Percentiles rank a stretch among this genome's conserved stretches.
These are phyloP conservation scores for Spodoptera litura DNA, from an alignment of 1,140 invertebrate species.

Conservation along the genomic window DNA sequence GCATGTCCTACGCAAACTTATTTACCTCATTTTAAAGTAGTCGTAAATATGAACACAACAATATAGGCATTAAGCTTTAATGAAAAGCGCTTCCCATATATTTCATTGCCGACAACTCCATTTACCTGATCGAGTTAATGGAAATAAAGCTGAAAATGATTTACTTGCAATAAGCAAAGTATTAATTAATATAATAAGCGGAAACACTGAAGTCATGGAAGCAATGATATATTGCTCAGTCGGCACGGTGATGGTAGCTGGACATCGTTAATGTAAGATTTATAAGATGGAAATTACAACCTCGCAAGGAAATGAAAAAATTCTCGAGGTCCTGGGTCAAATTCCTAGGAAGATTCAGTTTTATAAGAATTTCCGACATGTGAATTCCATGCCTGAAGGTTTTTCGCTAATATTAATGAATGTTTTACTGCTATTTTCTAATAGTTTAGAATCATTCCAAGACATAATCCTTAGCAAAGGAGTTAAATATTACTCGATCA, in stretches of 20 bases:
- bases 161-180: conserved; percentile 3
- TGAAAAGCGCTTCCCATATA: neutral
- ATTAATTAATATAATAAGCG: conserved; percentile 31
- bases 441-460: conserved; percentile 9
- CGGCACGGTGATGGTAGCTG: neutral
- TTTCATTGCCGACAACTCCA: conserved; percentile 12
- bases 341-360: too few relatives aligned
- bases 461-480: conserved; percentile 11
- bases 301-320: too few relatives aligned
- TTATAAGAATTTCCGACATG: too few relatives aligned
- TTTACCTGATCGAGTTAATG: conserved; percentile 14
- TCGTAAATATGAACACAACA: neutral
- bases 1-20: too few relatives aligned
- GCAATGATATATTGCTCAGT: conserved; percentile 6
- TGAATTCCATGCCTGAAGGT: too few relatives aligned
- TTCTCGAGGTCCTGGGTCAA: too few relatives aligned
- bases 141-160: conserved; percentile 18
- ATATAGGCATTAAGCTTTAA: neutral
- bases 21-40: neutral
- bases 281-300: too few relatives aligned
- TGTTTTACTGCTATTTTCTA: neutral
- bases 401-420: too few relatives aligned
- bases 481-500: conserved; percentile 45
- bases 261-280: neutral
- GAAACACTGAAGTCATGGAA: conserved; percentile 3